Evolutionary conservation across 2,113 vertebrate species (phyloP), one percentile per base, ranked within the genome.

Genomic region (Crocuta crocuta): DNA sequence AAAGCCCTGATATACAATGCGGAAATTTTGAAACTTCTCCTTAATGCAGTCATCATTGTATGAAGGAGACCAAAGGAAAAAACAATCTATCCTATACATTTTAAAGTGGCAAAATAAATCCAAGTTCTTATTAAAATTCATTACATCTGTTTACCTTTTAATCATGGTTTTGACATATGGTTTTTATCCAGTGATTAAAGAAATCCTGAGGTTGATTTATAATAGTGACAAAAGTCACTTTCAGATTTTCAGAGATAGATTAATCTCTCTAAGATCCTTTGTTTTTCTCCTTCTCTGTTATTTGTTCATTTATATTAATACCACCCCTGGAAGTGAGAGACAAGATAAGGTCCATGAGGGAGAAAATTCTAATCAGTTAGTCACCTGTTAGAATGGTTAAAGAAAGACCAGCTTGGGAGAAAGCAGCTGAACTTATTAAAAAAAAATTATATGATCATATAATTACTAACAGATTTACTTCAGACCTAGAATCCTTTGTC

Each of bases 121-220:
- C 66, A 85, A 68, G 23, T 50, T 87, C 76, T 92, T 89, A 9
- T 94, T 89, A 92, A 87, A 96, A 92, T 89, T 94, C 31, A 68
- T 81, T 80, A 24, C 68, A 39, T 74, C 92, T 97, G 88, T 91
- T 96, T 92, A 39, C 71, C n/a, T 92, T 93, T 87, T 90, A 92
- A 92, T 97, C 87, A 76, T 55, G 80, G 28, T 81, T 95, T 96
- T 92, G 87, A 79, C 71, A 55, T 78, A 88, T 55, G 45, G 65
- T 81, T 96, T 97, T 94, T 94, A 98, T 96, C 80, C 88, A 74
- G 58, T 90, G n/a, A 85, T 94, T 95, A 92, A 98, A 92, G 91
- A 96, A 96, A 95, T 93, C 26, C 74, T 92, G 35, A 48, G 90
- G 89, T 74, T 98, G 95, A 95, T 96, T 98, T 93, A 95, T 88